Base-by-base conservation (phyloP, 2,888 invertebrate genomes). In the Chrysolina americana region DNA sequence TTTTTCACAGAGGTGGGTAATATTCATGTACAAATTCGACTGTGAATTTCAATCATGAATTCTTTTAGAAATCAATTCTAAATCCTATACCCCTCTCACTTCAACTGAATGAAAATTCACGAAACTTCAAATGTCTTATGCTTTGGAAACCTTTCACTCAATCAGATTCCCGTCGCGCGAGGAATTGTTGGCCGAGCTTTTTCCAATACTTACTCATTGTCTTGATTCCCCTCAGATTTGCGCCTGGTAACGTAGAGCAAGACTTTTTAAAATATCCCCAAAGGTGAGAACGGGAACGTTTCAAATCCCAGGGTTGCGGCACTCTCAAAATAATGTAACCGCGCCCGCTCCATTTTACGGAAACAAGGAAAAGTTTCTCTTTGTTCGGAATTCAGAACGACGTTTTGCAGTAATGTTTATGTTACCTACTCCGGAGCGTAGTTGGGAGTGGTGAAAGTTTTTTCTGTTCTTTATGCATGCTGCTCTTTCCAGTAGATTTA, bases 291-390 rank as follows among this genome's bases (percentile, higher is more conserved):
- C 66, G 44, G 15, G 28, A 65, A 71, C 66, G 28, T 71, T 65
- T 53, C 36, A 65, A 71, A 47, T 71, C 65, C 71, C 71, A 36
- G 53, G 48, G 63, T 59, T 65, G 71, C 59, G 41, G 68, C 62
- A 65, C 68, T 75, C 68, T 75, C 53, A 53, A 75, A 71, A 59
- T 41, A 71, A 75, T 71, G 71, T 71, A 71, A 75, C 75, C 75
- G 71, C 75, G 62, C 71, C 75, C 75, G 10, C 56, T 75, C 75
- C 71, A 75, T 71, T 75, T 28, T 59, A 36, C 6, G 62, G 53
- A 68, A 74, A 62, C 53, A 28, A 59, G 41, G 48, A 68, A 56
- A 71, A 41, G 59, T 66, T 70, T 74, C 70, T 68, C 53, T 21
- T 41, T 56, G 21, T 65, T 62, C 41, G 59, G 23, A 63, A 71